Base-by-base conservation (phyloP, 2,888 invertebrate species). In the Axea sp. region DNA sequence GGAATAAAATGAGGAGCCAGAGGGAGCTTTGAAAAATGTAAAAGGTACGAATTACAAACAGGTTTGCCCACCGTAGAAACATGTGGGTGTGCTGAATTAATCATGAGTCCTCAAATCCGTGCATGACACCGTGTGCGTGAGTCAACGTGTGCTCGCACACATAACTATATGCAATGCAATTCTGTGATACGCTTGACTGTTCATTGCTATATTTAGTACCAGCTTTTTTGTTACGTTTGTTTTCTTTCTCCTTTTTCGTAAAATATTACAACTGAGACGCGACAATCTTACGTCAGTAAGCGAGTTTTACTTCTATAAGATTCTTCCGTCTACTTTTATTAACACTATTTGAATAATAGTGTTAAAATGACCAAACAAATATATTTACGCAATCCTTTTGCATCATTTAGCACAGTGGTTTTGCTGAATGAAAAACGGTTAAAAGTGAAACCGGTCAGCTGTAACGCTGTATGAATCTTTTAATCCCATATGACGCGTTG, bases 201-300 rank as follows among this genome's bases (percentile, higher is more conserved):
- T 82, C 83, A 82, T 77, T 81, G 74, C 82, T 85, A 83, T 83
- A 82, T 82, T 84, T 83, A 82, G 81, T 75, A 39, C 67, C 74
- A 75, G 76, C 78, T 68, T 81, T 78, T 78, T 78, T 81, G 76
- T 80, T 73, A 72, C 78, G 76, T 78, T 82, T 80, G 76, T 79
- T 82, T 74, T 73, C 74, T 77, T 73, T 73, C 53, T 41, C 59
- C 57, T 72, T 64, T 64, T 59, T 41, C 47, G 47, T 24, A n/a
- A 53, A 60, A 14, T 51, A 51, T 45, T 60, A 60, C 59, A 43
- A 57, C 53, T 49, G 33, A 57, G 47, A 26, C 11, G 26, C 31
- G 22, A 17, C 8, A n/a, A n/a, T 64, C 35, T 43, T 53, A 64
- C 64, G 53, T 64, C 43, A 51, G 51, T 33, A 24, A 11, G 19